Base-by-base conservation (phyloP, 2,113 vertebrate genomes). In the Narcine bancroftii region DNA sequence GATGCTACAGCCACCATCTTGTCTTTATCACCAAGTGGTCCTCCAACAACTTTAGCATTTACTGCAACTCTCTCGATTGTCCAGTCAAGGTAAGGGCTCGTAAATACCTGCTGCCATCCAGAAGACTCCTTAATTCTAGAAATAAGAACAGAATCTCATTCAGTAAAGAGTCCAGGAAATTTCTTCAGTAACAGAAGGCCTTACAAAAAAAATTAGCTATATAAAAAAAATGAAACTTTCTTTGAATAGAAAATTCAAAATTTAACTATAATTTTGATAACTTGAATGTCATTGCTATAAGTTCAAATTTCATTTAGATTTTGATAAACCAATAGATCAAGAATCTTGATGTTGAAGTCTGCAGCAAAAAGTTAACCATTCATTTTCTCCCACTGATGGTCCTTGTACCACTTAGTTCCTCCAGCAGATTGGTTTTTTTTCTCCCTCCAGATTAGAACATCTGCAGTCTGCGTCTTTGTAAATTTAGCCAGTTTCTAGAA, bases 1-100 rank as follows among this genome's bases (percentile, higher is more conserved):
- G 98, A 99, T 53, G 98, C 98, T 0, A 98, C 97, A 0, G 98
- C 98, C 75, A 99, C 98, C 98, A 99, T 99, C 94, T 99, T 99
- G 95, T 99, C 98, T 94, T 99, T 99, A 95, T 99, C 98, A 79
- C 98, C 98, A 66, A 99, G 98, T 39, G 98, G 98, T 65, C 98
- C 98, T 2, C 98, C 98, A 33, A 99, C 98, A 92, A 99, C 98
- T 93, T 99, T 99, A 0, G 98, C 98, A n/a, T 99, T 99, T 1
- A 99, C 95, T 10, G 98, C 98, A 9, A 99, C 97, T 50, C 98
- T 96, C 92, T 99, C 98, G 56, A 99, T 98, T 47, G 97, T 97
- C 97, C 97, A 98, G 92, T 99, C 97, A 92, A 99, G 94, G 56
- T 98, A 98, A 0, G 98, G 98, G 92, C 98, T 99, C 0, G 98